Base-by-base conservation (phyloP, 2,113 vertebrate genomes). In the Myxocyprinus asiaticus region DNA sequence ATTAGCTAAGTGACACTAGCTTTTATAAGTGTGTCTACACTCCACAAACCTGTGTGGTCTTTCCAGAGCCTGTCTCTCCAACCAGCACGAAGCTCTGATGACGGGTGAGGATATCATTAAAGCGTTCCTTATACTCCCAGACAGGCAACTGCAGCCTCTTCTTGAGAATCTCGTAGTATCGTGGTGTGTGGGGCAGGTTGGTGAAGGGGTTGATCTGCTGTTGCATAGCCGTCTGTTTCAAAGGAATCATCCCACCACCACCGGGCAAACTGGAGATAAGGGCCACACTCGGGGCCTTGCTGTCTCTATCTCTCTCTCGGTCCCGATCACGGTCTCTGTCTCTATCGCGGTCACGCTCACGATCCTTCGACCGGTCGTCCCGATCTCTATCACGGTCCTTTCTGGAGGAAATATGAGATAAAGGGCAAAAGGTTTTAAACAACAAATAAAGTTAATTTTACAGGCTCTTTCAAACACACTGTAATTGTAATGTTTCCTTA, bases 171-270 rank as follows among this genome's bases (percentile, higher is more conserved):
- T 98, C 96, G 22, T 97, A 94, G 77, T 95, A 99, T 62, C 97
- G 95, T 9, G 96, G 96, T 0, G 97, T 98, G 87, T 99, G 96
- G 5, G 96, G 96, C 65, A 99, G 90, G 85, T 95, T 96, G 88
- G 97, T 99, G 87, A 97, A 98, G 48, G 96, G 96, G 87, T 98
- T 99, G 85, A 96, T 92, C 92, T 97, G 96, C 86, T 96, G 96
- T 76, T 96, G 94, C 81, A 94, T 79, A 17, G 92, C 76, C 6
- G 87, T 83, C 85, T 93, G 95, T 85, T 97, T 98, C 67, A 96
- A 84, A 48, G 91, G 55, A 61, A 90, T 87, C 15, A 96, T 82
- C 4, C 92, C 79, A 0, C 93, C 87, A 83, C 86, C 85, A 67
- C 12, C 14, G 53, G 92, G 68, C 0, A 90, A 85, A 2, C 90